Evolutionary conservation across 2,113 vertebrate species (phyloP), one percentile per base, ranked within the genome.

Genomic region (Rostratula benghalensis): DNA sequence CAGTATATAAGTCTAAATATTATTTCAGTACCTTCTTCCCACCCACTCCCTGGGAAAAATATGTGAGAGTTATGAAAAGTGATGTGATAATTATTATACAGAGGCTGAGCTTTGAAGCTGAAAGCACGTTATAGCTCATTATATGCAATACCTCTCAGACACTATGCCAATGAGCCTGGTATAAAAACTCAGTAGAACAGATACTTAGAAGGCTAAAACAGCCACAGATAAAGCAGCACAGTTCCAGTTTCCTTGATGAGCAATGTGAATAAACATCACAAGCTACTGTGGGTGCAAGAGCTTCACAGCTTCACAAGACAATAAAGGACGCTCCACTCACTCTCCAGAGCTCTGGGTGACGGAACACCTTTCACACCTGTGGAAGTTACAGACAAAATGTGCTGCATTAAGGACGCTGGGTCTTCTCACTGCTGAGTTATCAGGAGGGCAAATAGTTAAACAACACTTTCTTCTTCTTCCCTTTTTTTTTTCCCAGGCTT

Each of bases 1-100:
- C 60, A 71, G 46, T 41, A 31, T 46, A 1, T 41, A 92, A 95
- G 90, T 93, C 88, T 96, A 96, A 96, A 96, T 90, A 94, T 96
- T 96, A 83, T 95, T 96, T 92, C 71, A 81, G 75, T 64, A 75
- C 87, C 51, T 87, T 88, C 71, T 74, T 83, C 51, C 80, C 68
- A 78, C 94, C 71, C 79, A 96, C 88, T 89, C 92, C 70, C 45
- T 65, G 67, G 87, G 73, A 86, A 92, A 92, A 91, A 83, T 70
- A 77, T 13, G 37, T 85, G 50, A 90, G 82, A 74, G 31, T 54
- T 92, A 88, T 19, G n/a, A 83, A 67, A 95, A 96, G 51, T 15
- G 46, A 94, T 95, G 73, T 74, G 67, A 87, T 95, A 91, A 90
- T 90, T 94, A 81, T 70, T 85, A 70, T 28, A 94, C 33, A 83